Percentiles rank a stretch among this genome's conserved stretches.
These are phyloP conservation scores for Drosophila quasianomalipes DNA, from an alignment of 2,888 invertebrate species.

Conservation along the genomic window DNA sequence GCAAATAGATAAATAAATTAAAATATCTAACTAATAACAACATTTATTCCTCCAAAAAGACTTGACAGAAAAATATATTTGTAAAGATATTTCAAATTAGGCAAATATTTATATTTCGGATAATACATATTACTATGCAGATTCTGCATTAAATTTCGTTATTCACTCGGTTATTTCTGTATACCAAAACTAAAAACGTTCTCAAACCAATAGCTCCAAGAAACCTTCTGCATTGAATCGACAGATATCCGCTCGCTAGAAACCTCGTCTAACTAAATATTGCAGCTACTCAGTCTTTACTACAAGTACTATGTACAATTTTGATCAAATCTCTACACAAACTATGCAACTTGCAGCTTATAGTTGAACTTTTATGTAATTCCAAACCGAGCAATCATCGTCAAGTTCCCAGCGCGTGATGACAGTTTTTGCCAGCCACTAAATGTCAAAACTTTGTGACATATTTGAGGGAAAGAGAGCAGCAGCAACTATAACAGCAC, in stretches of 20 bases:
- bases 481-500: slow-evolving; percentile 27
- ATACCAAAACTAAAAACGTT: neutral
- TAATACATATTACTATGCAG: neutral
- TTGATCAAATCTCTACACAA: slow-evolving; percentile 21
- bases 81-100: too few species aligned
- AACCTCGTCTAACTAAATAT: neutral
- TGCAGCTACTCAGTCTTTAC: neutral
- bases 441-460: slow-evolving; percentile 79
- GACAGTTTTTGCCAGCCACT: slow-evolving; percentile 82
- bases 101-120: neutral
- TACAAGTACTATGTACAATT: neutral
- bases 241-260: neutral
- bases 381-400: slow-evolving; percentile 77
- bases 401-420: slow-evolving; percentile 67
- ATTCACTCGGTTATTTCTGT: neutral
- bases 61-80: too few species aligned
- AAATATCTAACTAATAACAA: neutral
- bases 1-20: neutral
- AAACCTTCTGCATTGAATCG: neutral
- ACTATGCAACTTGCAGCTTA: slow-evolving; percentile 22
- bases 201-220: neutral
- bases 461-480: slow-evolving; percentile 45
- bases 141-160: neutral
- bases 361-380: slow-evolving; percentile 45
- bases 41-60: neutral